These are phyloP conservation scores for Ophioninae sp. DNA, from an alignment of 2,888 invertebrate species.

Conservation along the genomic window DNA sequence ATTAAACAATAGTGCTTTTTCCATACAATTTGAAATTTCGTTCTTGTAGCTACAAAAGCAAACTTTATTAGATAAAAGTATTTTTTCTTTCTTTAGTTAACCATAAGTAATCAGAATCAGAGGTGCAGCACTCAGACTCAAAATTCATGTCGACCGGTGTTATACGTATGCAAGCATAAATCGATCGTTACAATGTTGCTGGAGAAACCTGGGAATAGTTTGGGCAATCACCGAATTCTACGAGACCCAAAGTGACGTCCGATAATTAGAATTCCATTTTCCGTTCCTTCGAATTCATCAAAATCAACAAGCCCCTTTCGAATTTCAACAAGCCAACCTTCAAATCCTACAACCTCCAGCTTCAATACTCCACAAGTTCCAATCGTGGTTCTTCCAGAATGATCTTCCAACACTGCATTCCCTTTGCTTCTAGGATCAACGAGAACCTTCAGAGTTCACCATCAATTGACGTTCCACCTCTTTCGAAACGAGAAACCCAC, in stretches of 20 bases:
- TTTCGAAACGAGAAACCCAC: neutral
- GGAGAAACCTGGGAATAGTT: slow-evolving; percentile 13
- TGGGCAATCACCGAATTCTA: neutral
- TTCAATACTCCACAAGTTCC: no score
- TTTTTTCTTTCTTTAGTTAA: no score
- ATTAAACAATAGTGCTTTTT: no score
- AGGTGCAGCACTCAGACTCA: no score
- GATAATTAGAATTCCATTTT: slow-evolving; percentile 53
- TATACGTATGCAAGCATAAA: slow-evolving; percentile 3
- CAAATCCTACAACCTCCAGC: neutral
- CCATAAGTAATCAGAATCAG: no score
- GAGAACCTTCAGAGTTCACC: neutral
- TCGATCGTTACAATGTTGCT: neutral
- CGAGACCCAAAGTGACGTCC: slow-evolving; percentile 38
- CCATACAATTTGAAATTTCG: no score
- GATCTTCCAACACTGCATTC: no score
- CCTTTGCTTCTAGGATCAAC: neutral
- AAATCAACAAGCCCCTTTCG: slow-evolving; percentile 7
- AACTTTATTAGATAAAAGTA: no score
- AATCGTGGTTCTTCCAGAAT: no score
- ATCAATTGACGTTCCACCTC: no score
- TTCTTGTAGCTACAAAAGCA: no score
- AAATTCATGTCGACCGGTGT: no score
- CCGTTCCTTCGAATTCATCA: slow-evolving; percentile 13
- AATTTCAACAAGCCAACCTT: neutral